Conservation (phyloP, 2,797 vertebrate genomes). For the Sebastes kiyomatsui region DNA sequence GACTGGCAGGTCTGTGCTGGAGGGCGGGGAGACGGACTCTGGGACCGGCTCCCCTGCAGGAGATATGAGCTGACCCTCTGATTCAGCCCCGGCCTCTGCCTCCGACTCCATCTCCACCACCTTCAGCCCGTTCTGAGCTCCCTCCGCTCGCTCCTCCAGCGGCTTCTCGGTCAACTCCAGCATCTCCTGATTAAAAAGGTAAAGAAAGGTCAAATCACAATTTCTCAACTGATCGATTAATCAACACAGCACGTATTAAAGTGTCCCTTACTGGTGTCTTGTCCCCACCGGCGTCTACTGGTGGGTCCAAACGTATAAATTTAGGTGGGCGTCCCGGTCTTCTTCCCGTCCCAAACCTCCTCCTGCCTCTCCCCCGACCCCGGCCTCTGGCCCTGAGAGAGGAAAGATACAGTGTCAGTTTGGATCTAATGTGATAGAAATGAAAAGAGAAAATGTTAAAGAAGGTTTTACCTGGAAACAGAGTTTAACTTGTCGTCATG, state of each 20-base stretch:
- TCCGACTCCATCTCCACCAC: slow-evolving; percentile 81
- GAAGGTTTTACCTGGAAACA: slow-evolving; percentile 85
- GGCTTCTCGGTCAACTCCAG: slow-evolving; percentile 88
- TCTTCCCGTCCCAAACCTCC: slow-evolving; percentile 91
- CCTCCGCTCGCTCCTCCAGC: slow-evolving; percentile 84
- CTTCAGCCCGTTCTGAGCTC: slow-evolving; percentile 88
- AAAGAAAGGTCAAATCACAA: background rate
- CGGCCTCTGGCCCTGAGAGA: slow-evolving; percentile 88
- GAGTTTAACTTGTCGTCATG: slow-evolving; percentile 96
- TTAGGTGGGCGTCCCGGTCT: slow-evolving; percentile 93
- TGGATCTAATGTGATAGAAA: background rate
- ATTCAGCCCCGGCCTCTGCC: slow-evolving; percentile 41
- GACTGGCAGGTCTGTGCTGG: slow-evolving; percentile 42
- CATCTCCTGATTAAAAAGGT: slow-evolving; percentile 83
- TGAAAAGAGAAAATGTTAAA: background rate
- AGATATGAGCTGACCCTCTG: slow-evolving; percentile 56
- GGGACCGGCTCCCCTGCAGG: slow-evolving; percentile 46
- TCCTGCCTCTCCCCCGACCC: slow-evolving; percentile 91
- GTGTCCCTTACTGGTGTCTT: slow-evolving; percentile 85
- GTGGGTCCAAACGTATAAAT: slow-evolving; percentile 90
- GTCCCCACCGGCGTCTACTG: slow-evolving; percentile 83
- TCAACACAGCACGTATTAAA: background rate
- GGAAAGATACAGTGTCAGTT: background rate
- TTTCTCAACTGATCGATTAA: background rate
- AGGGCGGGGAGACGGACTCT: slow-evolving; percentile 50